phyloP scores from a whole-genome alignment of 1,140 invertebrate species.

The Heliconius hewitsoni region DNA sequence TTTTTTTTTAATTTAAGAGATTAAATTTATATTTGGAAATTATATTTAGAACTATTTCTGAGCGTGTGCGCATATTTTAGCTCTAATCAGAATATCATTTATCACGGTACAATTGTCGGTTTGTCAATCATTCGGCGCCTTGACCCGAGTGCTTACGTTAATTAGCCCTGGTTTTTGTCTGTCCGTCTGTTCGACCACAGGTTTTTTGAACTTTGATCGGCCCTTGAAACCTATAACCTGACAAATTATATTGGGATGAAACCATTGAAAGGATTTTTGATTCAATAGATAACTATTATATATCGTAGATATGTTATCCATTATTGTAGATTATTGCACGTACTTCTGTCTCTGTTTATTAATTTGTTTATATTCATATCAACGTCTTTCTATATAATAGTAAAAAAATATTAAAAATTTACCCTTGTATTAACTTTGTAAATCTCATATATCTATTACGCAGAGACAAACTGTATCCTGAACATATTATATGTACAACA shows the following conservation, averaged over 20 bases:
- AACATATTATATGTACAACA: too few species aligned
- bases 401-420: too few species aligned
- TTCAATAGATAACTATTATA: background rate
- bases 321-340: too few species aligned
- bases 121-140: slow-evolving; percentile 38
- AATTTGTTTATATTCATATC: too few species aligned
- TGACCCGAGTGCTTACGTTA: slow-evolving; percentile 37
- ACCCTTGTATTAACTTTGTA: too few species aligned
- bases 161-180: slow-evolving; percentile 37
- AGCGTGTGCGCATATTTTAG: slow-evolving; percentile 11
- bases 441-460: too few species aligned
- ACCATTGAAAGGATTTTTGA: background rate
- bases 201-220: slow-evolving; percentile 21
- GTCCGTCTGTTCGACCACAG: slow-evolving; percentile 15
- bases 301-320: too few species aligned
- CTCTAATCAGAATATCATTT: slow-evolving; percentile 47
- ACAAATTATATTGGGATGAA: background rate
- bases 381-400: too few species aligned
- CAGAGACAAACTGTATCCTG: too few species aligned
- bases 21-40: too few species aligned
- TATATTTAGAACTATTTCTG: background rate
- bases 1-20: too few species aligned
- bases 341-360: too few species aligned
- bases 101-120: slow-evolving; percentile 43
- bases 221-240: slow-evolving; percentile 7